A percentile compares a stretch with the other conserved stretches of the same genome.
These are phyloP conservation scores for Ciconia stormi DNA, from an alignment of 2,113 vertebrate species.

Conservation along the genomic window DNA sequence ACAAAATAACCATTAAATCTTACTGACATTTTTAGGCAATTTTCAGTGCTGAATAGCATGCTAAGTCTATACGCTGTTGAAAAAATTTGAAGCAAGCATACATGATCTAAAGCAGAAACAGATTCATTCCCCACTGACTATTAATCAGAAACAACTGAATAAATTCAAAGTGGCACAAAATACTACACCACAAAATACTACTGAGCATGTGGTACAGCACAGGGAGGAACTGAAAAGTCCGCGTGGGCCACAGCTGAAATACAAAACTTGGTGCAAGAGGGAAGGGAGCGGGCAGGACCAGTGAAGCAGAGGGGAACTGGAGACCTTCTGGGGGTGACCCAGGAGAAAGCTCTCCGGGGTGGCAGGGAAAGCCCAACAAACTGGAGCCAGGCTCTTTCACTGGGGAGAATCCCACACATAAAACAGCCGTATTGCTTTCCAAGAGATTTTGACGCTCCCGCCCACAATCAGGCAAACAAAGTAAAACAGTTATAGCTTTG, in stretches of 20 bases:
- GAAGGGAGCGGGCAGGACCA: background rate
- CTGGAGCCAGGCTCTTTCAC: rapidly evolving
- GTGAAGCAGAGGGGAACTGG: background rate
- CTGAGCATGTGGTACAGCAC: background rate
- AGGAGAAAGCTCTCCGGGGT: background rate
- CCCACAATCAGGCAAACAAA: background rate
- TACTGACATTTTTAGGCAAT: background rate
- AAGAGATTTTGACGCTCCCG: background rate
- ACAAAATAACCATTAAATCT: background rate
- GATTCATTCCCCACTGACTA: background rate
- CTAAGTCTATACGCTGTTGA: background rate
- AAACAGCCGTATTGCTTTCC: background rate
- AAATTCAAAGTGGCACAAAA: background rate
- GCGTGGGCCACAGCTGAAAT: rapidly evolving
- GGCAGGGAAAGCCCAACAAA: background rate
- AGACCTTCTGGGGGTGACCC: background rate
- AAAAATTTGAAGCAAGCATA: background rate
- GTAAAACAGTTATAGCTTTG: background rate
- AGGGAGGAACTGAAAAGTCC: background rate
- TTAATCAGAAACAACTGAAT: background rate
- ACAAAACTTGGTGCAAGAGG: background rate
- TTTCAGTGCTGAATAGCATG: background rate
- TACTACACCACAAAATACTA: background rate
- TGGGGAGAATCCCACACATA: background rate
- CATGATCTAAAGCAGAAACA: background rate